Evolutionary conservation across 1,140 invertebrate genomes (phyloP).

Genomic region (Hyles vespertilio): DNA sequence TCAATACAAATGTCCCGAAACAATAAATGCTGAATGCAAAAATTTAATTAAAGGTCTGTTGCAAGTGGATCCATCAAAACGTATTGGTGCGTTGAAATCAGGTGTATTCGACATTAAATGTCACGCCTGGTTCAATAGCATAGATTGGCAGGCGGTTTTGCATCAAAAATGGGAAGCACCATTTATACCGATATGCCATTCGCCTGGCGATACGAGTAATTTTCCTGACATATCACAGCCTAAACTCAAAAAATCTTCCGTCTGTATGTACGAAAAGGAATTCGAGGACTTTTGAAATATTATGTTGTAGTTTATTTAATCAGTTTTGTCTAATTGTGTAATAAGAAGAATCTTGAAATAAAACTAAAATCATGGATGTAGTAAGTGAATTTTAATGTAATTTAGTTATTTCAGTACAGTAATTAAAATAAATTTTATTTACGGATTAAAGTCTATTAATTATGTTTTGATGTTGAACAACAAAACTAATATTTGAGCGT

Average conservation of each 20-base stretch:
- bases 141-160: constrained; percentile 88
- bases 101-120: constrained; percentile 81
- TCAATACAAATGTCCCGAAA: constrained; percentile 80
- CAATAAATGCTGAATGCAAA: constrained; percentile 83
- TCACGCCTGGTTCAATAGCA: constrained; percentile 81
- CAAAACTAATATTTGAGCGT: too few relatives aligned
- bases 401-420: neutral
- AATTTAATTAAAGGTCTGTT: constrained; percentile 89
- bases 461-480: too few relatives aligned
- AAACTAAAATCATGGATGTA: constrained; percentile 4
- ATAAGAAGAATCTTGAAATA: constrained; percentile 1
- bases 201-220: constrained; percentile 84
- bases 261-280: constrained; percentile 47
- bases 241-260: constrained; percentile 34
- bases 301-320: neutral
- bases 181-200: constrained; percentile 82
- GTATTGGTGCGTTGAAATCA: constrained; percentile 89
- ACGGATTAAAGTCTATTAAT: too few relatives aligned
- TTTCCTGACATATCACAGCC: constrained; percentile 80
- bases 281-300: constrained; percentile 58
- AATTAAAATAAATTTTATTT: too few relatives aligned
- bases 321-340: neutral
- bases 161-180: constrained; percentile 84
- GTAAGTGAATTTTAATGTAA: constrained; percentile 6
- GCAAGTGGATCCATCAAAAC: constrained; percentile 87